Evolutionary conservation across 2,113 vertebrate genomes (phyloP).

Genomic region (Sardina pilchardus): DNA sequence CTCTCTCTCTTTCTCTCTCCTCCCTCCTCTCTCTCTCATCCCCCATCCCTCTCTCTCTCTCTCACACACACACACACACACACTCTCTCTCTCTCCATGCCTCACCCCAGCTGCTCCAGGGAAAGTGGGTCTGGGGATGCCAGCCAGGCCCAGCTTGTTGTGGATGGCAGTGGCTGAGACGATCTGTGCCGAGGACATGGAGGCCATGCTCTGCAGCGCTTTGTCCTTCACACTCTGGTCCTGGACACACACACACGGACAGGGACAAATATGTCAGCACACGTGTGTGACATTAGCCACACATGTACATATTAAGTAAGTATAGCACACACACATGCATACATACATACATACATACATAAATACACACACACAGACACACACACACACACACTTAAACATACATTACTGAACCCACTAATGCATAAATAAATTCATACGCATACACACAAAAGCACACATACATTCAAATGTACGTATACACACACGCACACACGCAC

Average conservation of each 20-base stretch:
- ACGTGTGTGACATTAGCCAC: not conserved
- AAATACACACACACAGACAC: not conserved
- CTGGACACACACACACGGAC: slow-evolving; percentile 75
- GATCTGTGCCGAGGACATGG: slow-evolving; percentile 98
- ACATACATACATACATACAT: not conserved
- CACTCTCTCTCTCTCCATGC: not conserved
- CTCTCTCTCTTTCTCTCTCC: too few relatives aligned
- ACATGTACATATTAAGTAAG: not conserved
- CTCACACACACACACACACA: not conserved
- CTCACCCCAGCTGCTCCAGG: slow-evolving; percentile 87
- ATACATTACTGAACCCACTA: not conserved
- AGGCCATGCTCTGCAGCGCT: slow-evolving; percentile 96
- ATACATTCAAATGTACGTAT: not conserved
- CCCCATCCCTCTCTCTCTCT: too few relatives aligned
- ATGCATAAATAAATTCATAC: not conserved
- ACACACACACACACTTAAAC: not conserved
- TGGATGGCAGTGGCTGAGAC: slow-evolving; percentile 97
- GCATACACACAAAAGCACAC: not conserved
- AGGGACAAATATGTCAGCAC: slow-evolving; percentile 31
- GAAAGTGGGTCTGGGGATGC: slow-evolving; percentile 89
- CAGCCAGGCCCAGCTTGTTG: slow-evolving; percentile 95
- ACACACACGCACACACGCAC: not conserved
- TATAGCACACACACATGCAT: not conserved
- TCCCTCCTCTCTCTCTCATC: too few relatives aligned
- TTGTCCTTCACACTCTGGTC: slow-evolving; percentile 98